Conservation (phyloP, 2,797 vertebrate genomes). For the Hippocampus kuda region DNA sequence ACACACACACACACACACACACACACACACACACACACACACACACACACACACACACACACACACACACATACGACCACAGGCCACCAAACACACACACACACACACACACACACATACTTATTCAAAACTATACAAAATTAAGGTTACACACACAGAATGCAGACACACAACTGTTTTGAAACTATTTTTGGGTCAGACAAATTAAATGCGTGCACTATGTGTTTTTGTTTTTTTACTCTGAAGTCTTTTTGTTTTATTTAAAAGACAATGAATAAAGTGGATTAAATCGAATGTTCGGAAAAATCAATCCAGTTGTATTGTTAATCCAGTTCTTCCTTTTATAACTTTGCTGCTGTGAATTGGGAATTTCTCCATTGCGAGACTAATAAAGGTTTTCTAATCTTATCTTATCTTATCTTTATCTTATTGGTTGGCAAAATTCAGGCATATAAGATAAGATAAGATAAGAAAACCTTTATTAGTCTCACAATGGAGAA, state of each 20-base stretch:
- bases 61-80: conserved; percentile 44
- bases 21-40: conserved; percentile 22
- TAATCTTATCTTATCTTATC: too few relatives aligned
- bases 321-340: too few relatives aligned
- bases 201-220: not conserved
- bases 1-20: not conserved
- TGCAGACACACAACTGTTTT: not conserved
- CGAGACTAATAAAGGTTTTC: too few relatives aligned
- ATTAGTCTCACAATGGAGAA: too few relatives aligned
- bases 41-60: conserved; percentile 19
- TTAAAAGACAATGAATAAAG: not conserved
- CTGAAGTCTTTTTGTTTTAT: not conserved
- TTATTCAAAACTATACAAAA: not conserved
- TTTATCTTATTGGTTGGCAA: not conserved
- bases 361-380: too few relatives aligned
- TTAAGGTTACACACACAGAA: not conserved
- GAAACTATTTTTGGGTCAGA: not conserved
- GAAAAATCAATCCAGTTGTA: not conserved
- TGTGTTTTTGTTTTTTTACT: not conserved
- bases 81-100: conserved; percentile 37
- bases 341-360: too few relatives aligned
- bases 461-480: too few relatives aligned
- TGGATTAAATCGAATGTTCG: not conserved
- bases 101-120: not conserved
- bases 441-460: not conserved